Conservation (phyloP, 1,140 invertebrate species). For the Piezodorus guildinii region DNA sequence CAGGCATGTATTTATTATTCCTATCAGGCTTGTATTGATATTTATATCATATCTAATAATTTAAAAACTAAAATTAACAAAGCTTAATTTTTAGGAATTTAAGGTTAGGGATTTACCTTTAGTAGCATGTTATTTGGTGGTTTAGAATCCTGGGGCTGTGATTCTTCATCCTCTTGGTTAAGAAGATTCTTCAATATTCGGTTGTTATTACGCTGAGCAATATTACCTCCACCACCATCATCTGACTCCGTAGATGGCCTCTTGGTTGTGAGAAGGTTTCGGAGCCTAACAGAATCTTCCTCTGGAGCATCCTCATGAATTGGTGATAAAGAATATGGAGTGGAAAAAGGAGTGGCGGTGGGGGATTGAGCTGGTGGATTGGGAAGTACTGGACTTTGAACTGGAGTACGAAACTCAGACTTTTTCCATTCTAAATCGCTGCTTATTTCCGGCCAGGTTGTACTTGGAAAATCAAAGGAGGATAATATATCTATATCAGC, state of each 20-base stretch:
- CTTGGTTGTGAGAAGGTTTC: constrained; percentile 51
- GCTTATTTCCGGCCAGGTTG: constrained; percentile 38
- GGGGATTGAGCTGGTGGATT: background rate
- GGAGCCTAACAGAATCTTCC: constrained; percentile 49
- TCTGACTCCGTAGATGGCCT: constrained; percentile 30
- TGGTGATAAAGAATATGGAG: background rate
- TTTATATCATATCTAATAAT: no score
- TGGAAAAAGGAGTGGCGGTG: background rate
- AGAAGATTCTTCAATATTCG: constrained; percentile 63
- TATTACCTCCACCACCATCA: constrained; percentile 34
- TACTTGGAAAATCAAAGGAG: constrained; percentile 40
- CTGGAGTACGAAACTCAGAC: constrained; percentile 38
- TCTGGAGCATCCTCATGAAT: constrained; percentile 28
- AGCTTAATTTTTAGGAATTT: no score
- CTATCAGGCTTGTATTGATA: no score
- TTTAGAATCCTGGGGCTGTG: constrained; percentile 25
- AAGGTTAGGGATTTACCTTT: constrained; percentile 42
- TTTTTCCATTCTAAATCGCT: constrained; percentile 31
- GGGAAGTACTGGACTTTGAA: constrained; percentile 34
- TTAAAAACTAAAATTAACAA: no score
- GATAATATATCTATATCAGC: constrained; percentile 36
- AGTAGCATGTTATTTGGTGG: constrained; percentile 54
- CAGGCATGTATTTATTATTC: no score
- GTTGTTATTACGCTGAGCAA: constrained; percentile 36
- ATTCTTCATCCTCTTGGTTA: constrained; percentile 69